phyloP scores from a whole-genome alignment of 1,140 invertebrate genomes.

The Scylla paramamosain region DNA sequence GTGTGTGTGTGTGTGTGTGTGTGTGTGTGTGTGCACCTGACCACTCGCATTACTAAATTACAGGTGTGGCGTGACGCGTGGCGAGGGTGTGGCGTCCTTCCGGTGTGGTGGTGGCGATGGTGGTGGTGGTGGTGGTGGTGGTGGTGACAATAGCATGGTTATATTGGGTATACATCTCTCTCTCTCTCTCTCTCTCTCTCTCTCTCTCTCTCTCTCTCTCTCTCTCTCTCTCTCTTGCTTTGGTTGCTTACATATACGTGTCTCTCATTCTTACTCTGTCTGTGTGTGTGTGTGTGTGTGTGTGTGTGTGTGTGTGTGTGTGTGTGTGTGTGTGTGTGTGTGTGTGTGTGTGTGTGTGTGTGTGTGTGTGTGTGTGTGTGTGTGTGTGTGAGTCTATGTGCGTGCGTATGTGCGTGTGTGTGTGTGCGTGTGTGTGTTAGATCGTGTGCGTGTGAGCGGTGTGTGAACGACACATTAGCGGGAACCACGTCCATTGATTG shows the following conservation, averaged over 20 bases:
- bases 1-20: slow-evolving; percentile 46
- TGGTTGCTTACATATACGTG: no score
- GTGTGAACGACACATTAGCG: neutral
- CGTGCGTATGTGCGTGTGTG: neutral
- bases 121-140: neutral
- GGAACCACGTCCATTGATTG: neutral
- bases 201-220: no score
- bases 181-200: no score
- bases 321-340: no score
- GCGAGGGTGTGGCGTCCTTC: neutral
- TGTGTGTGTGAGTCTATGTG: neutral
- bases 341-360: no score
- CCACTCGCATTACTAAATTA: slow-evolving; percentile 28
- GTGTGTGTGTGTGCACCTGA: slow-evolving; percentile 24
- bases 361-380: no score
- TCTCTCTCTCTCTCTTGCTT: no score
- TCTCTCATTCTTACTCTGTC: no score
- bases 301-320: no score
- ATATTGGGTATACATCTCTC: no score
- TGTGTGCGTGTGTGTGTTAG: neutral
- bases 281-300: no score
- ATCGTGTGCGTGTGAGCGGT: neutral
- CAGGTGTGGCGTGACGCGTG: slow-evolving; percentile 4
- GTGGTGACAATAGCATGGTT: slow-evolving; percentile 11
- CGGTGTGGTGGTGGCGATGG: neutral